Base-by-base conservation (phyloP, 2,113 vertebrate genomes). In the Pleuronectes platessa region DNA sequence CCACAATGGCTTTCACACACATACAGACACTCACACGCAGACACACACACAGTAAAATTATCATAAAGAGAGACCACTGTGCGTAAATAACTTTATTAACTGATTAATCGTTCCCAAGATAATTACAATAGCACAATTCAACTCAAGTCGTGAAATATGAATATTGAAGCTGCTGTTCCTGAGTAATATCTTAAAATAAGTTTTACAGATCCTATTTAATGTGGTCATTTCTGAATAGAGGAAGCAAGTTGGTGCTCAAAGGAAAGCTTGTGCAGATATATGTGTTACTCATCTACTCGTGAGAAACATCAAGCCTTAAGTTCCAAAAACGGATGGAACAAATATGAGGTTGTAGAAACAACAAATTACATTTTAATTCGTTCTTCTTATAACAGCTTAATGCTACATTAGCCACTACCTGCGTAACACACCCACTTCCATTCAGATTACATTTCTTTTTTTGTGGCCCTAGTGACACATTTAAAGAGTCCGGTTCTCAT, bases 61-160 rank as follows among this genome's bases (percentile, higher is more conserved):
- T 65, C 26, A 31, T 58, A 51, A n/a, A 73, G 18, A 60, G 61
- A 61, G n/a, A 54, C 20, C 17, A 10, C 21, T 31, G 40, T 61
- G 11, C 24, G 37, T 53, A 59, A 56, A 69, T 1, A 8, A 53
- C 49, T 21, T 17, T 18, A 54, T 56, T 15, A 54, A n/a, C 24
- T 14, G 26, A 37, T 65, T 21, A 67, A 61, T 53, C 55, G 37
- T 42, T 71, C 49, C 3, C 27, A 61, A 27, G n/a, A 27, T 73
- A 24, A 15, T n/a, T 23, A 20, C 61, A 67, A 72, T 24, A 27
- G 24, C 20, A 27, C 11, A 63, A 40, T 49, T 1, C 1, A 35
- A 20, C 47, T 40, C 7, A 0, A 63, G 13, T 62, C 17, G 42
- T 61, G 54, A 24, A 51, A 62, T 14, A 6, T 61, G 12, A 27